Conservation (phyloP, 2,888 invertebrate genomes). For the Listrodromus nycthemerus region DNA sequence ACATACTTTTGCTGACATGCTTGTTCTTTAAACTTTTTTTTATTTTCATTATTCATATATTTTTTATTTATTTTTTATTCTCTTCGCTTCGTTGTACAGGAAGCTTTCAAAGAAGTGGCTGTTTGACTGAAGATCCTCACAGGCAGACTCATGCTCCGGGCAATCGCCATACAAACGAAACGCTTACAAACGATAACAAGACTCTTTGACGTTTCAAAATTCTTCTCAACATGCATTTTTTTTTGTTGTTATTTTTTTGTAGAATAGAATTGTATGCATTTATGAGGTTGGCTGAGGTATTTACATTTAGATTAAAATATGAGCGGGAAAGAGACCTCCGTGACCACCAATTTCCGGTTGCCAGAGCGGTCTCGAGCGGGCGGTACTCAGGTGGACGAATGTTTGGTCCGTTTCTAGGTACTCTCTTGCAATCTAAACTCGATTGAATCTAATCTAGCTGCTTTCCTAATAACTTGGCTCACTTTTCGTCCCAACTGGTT, state of each 20-base stretch:
- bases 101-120: background rate
- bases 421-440: background rate
- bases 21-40: constrained; percentile 15
- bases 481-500: constrained; percentile 5
- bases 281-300: constrained; percentile 1
- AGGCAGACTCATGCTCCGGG: no score
- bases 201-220: background rate
- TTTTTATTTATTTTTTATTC: background rate
- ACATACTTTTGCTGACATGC: background rate
- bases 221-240: background rate
- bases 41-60: background rate
- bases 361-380: background rate
- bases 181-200: background rate
- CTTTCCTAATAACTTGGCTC: background rate
- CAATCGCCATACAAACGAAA: background rate
- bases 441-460: constrained; percentile 12
- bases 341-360: background rate
- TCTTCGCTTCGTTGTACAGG: background rate
- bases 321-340: constrained; percentile 11
- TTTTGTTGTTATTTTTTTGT: background rate
- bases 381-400: constrained; percentile 12
- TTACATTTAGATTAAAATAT: constrained; percentile 47
- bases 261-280: background rate
- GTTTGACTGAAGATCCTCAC: no score
- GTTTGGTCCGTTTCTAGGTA: constrained; percentile 20